Evolutionary conservation across 2,113 vertebrate genomes (phyloP).

Genomic region (Paedocypris sp.): DNA sequence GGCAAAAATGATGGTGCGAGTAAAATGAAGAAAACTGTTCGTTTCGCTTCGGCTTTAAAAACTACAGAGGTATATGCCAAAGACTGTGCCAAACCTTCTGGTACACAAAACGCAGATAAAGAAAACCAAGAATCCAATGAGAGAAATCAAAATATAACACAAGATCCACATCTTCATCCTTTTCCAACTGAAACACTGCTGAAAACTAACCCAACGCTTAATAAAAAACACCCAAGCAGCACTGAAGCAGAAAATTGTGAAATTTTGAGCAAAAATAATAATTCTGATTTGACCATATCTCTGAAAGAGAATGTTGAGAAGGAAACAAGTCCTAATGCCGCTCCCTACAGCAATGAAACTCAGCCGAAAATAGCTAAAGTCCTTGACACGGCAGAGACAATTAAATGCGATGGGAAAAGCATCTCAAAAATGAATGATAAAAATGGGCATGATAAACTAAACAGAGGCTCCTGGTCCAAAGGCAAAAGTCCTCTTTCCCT

Average conservation of each 20-base stretch:
- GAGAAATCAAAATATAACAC: too few species aligned
- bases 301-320: too few species aligned
- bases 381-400: background rate
- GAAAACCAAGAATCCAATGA: too few species aligned
- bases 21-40: constrained; percentile 49
- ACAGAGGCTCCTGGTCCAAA: constrained; percentile 51
- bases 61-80: background rate
- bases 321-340: constrained; percentile 7
- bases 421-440: constrained; percentile 22
- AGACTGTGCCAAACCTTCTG: too few species aligned
- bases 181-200: too few species aligned
- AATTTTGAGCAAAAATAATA: too few species aligned
- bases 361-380: background rate
- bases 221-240: too few species aligned
- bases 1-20: background rate
- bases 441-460: constrained; percentile 38
- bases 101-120: too few species aligned
- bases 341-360: background rate
- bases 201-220: too few species aligned
- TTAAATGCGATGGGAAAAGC: constrained; percentile 30
- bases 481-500: constrained; percentile 57
- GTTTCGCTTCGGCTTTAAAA: constrained; percentile 42
- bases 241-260: too few species aligned
- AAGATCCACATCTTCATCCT: too few species aligned
- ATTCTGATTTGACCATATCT: too few species aligned